Percentiles rank a stretch among this genome's conserved stretches.
Conservation (phyloP, 1,140 invertebrate species). For the Ips nitidus region DNA sequence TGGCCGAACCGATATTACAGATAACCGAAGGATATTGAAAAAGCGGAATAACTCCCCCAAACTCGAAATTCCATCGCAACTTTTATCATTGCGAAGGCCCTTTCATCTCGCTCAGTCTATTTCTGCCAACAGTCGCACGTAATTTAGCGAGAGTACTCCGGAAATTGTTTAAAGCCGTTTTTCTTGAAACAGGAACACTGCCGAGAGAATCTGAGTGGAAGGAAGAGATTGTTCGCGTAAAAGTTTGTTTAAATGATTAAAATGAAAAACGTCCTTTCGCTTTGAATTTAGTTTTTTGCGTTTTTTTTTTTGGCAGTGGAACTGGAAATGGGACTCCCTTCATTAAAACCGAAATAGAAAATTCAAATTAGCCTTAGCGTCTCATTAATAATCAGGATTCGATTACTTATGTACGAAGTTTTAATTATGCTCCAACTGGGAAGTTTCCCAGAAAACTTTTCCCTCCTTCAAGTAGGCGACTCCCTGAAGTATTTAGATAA, state of each 20-base stretch:
- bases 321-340: background rate
- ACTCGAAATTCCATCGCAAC: slow-evolving; percentile 6
- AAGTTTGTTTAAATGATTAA: slow-evolving; percentile 12
- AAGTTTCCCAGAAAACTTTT: slow-evolving; percentile 22
- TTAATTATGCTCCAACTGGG: slow-evolving; percentile 31
- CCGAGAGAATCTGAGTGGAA: slow-evolving; percentile 8
- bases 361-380: slow-evolving; percentile 31
- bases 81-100: slow-evolving; percentile 16
- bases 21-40: slow-evolving; percentile 1
- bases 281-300: too few relatives aligned
- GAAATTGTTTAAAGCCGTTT: slow-evolving; percentile 23
- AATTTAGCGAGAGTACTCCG: slow-evolving; percentile 20
- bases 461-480: background rate
- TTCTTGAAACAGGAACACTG: slow-evolving; percentile 8
- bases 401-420: slow-evolving; percentile 35
- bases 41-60: slow-evolving; percentile 5
- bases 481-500: slow-evolving; percentile 24
- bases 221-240: background rate
- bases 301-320: too few relatives aligned
- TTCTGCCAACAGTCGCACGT: slow-evolving; percentile 20
- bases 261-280: background rate
- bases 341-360: slow-evolving; percentile 23
- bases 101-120: slow-evolving; percentile 19
- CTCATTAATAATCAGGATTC: slow-evolving; percentile 36
- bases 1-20: background rate